Base-by-base conservation (phyloP, 1,140 invertebrate genomes). In the Nilaparvata lugens region DNA sequence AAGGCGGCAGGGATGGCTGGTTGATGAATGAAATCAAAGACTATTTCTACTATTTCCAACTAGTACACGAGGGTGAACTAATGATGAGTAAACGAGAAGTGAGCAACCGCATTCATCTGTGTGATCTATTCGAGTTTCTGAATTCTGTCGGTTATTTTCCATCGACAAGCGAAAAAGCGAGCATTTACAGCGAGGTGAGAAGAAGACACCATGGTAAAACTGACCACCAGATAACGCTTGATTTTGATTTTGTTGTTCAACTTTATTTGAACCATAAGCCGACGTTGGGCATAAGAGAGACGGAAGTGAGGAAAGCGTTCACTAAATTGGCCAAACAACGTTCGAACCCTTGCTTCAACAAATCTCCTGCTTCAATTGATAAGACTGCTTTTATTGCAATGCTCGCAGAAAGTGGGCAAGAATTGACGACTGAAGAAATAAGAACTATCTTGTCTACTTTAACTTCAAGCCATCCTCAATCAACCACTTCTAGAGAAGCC, bases 121-220 rank as follows among this genome's bases (percentile, higher is more conserved):
- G 67, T 45, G 75, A 78, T 63, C 72, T 79, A 25, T 73, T 76
- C 40, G 72, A 71, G 63, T 71, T 79, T 0, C 72, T 78, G 70
- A 65, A 76, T 53, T 75, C 75, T 40, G 70, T 78, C 66, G 77
- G 77, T 48, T 78, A 72, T 66, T 79, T 76, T 64, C 76, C 76
- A 38, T 73, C 76, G 23, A 76, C 79, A 66, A 72, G 78, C 67
- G 77, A 79, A 70, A 7, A 16, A 38, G 18, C 25, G 2, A 56
- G 40, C 23, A 56, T 56, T 16, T 18, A 38, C 9, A 16, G 16
- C 19, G 31, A 56, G 19, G 19, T 56, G 31, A 40, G 31, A 35
- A 40, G 35, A 13, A 38, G 31, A 2, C n/a, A 38, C 1, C n/a
- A 70, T 11, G 74, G 74, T 2, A 65, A 72, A 59, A 69, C 72